Evolutionary conservation across 2,113 vertebrate genomes (phyloP), one percentile per base, ranked within the genome.

Genomic region (Aythya baeri): DNA sequence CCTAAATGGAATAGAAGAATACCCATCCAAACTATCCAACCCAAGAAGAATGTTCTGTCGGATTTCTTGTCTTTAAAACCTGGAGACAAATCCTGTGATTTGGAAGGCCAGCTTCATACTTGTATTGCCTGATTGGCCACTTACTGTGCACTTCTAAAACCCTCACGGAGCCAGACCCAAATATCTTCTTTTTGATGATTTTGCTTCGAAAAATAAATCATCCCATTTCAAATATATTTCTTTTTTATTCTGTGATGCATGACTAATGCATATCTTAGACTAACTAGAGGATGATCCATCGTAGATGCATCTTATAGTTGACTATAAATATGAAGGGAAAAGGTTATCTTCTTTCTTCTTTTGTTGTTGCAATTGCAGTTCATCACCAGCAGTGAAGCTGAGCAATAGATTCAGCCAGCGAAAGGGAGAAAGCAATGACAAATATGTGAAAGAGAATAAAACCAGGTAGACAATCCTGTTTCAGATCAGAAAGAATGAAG

Each of bases 61-160:
- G 5, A 87, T 38, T 62, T 70, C 65, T 89, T 88, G 7, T 31
- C 55, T 91, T 55, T 38, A 43, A 82, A 89, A 86, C 29, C 41
- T 43, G 49, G 46, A 9, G 29, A 32, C 73, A 72, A 44, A 10
- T 17, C 3, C 25, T 41, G 36, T 43, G 49, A n/a, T 78, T 34
- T 76, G 11, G 32, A 57, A 85, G 78, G 72, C 26, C 9, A 29
- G n/a, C 54, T 52, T 67, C 13, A 10, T 58, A 12, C 7, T 54
- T 14, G 0, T 2, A 0, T 46, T 58, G 22, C 38, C 31, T 41
- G 17, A 49, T 54, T 55, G 54, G 9, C 63, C 8, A 4, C 50
- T 59, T 67, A 11, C 7, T 41, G n/a, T 49, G 20, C 15, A 3
- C 44, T 85, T 84, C 8, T 67, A 9, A 66, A 65, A 72, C 65